These are phyloP conservation scores for Tachuris rubrigastra DNA, from an alignment of 2,113 vertebrate genomes.

Conservation along the genomic window DNA sequence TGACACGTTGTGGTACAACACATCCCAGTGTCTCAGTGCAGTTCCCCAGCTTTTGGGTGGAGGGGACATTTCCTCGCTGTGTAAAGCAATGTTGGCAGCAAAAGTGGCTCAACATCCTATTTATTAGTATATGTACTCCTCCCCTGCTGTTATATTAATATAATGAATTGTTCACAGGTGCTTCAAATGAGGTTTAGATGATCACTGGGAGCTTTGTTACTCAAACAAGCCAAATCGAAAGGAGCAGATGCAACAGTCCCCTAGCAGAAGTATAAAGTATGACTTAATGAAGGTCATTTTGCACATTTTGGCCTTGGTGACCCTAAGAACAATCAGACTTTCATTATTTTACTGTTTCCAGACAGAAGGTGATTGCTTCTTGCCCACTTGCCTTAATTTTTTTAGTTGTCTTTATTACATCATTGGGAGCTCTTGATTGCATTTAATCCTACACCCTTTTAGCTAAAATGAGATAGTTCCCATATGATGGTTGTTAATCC, in stretches of 20 bases:
- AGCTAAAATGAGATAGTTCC: slow-evolving; percentile 1
- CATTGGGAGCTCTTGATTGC: slow-evolving; percentile 45
- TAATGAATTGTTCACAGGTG: slow-evolving; percentile 92
- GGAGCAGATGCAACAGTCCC: slow-evolving; percentile 76
- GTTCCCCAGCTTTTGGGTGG: not conserved
- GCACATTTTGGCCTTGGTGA: slow-evolving; percentile 72
- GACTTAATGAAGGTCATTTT: slow-evolving; percentile 76
- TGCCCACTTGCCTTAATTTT: not conserved
- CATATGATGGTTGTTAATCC: not conserved
- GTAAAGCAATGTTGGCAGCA: slow-evolving; percentile 67
- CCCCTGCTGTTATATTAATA: slow-evolving; percentile 86
- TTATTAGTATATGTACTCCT: slow-evolving; percentile 75
- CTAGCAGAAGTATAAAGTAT: slow-evolving; percentile 68
- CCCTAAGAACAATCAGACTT: slow-evolving; percentile 42
- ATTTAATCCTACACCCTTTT: slow-evolving; percentile 15
- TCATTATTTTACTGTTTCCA: slow-evolving; percentile 44
- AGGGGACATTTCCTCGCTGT: slow-evolving; percentile 6
- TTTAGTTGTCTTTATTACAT: slow-evolving; percentile 18
- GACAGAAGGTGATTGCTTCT: slow-evolving; percentile 42
- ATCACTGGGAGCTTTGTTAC: slow-evolving; percentile 80
- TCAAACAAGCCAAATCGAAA: slow-evolving; percentile 80
- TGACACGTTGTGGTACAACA: not conserved
- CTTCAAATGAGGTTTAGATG: slow-evolving; percentile 84
- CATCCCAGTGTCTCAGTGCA: not conserved
- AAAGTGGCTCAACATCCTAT: slow-evolving; percentile 66